Evolutionary conservation across 2,888 invertebrate species (phyloP).

Genomic region (Acleris holmiana): DNA sequence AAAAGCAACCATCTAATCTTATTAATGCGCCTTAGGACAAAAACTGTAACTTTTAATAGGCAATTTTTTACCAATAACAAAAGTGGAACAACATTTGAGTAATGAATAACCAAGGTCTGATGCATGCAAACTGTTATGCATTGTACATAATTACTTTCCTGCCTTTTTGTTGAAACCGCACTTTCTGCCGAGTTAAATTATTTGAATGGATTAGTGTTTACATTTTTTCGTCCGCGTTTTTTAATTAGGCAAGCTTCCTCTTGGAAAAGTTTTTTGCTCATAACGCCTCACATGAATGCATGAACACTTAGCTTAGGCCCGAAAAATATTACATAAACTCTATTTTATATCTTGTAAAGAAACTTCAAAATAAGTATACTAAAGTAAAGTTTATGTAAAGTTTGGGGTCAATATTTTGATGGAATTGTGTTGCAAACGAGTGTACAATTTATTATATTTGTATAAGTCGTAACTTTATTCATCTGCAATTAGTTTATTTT

Average conservation of each 20-base stretch:
- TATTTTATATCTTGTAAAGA: no score
- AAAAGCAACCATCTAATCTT: slow-evolving; percentile 4
- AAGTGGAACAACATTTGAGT: not conserved
- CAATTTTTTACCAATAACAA: not conserved
- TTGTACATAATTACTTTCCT: no score
- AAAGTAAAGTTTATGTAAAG: no score
- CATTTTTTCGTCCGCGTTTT: slow-evolving; percentile 8
- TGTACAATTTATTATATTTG: no score
- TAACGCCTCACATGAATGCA: slow-evolving; percentile 4
- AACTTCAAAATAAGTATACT: no score
- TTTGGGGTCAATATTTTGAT: no score
- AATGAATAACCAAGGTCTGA: no score
- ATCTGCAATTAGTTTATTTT: no score
- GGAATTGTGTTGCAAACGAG: no score
- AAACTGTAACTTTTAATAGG: slow-evolving; percentile 3
- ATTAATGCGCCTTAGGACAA: not conserved
- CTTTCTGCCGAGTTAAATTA: not conserved
- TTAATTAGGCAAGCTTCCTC: slow-evolving; percentile 8
- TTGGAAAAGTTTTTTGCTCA: slow-evolving; percentile 4
- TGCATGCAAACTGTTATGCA: no score
- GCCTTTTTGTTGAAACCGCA: not conserved
- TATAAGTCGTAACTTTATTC: no score
- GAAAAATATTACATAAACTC: no score
- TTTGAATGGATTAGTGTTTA: not conserved
- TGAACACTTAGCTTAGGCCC: slow-evolving; percentile 1